Conservation (phyloP, 2,113 vertebrate species). For the Tichodroma muraria region DNA sequence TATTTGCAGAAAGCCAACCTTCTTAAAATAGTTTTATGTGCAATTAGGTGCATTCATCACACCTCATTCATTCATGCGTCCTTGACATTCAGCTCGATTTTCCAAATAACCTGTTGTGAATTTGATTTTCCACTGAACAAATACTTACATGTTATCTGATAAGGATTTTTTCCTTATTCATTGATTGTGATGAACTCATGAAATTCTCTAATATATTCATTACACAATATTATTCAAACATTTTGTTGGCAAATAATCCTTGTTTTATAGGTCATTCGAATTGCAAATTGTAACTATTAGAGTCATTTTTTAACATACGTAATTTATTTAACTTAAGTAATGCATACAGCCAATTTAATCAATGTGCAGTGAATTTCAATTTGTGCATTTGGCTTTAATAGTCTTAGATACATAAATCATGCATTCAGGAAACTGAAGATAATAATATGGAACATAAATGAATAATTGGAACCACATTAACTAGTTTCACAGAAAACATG, state of each 20-base stretch:
- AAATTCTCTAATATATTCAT: slow-evolving; percentile 34
- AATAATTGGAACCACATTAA: neutral
- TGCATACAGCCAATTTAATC: slow-evolving; percentile 52
- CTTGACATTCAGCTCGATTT: neutral
- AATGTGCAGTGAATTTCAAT: slow-evolving; percentile 34
- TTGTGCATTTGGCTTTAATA: neutral
- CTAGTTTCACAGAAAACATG: neutral
- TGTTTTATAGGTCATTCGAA: slow-evolving; percentile 42
- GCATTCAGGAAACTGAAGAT: neutral
- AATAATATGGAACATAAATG: neutral
- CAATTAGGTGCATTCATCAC: neutral
- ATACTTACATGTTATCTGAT: neutral
- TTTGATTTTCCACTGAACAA: neutral
- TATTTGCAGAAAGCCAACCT: neutral
- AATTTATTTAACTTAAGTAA: slow-evolving; percentile 59
- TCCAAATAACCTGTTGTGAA: neutral
- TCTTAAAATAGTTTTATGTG: neutral
- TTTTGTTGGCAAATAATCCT: slow-evolving; percentile 49
- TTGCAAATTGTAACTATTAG: slow-evolving; percentile 51
- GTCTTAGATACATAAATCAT: neutral
- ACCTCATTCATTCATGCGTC: neutral
- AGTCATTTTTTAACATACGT: slow-evolving; percentile 24
- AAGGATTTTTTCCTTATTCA: neutral
- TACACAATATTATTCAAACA: slow-evolving; percentile 50
- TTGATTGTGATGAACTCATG: slow-evolving; percentile 5